Evolutionary conservation across 1,140 invertebrate genomes (phyloP).

Genomic region (Dendrolimus punctatus): DNA sequence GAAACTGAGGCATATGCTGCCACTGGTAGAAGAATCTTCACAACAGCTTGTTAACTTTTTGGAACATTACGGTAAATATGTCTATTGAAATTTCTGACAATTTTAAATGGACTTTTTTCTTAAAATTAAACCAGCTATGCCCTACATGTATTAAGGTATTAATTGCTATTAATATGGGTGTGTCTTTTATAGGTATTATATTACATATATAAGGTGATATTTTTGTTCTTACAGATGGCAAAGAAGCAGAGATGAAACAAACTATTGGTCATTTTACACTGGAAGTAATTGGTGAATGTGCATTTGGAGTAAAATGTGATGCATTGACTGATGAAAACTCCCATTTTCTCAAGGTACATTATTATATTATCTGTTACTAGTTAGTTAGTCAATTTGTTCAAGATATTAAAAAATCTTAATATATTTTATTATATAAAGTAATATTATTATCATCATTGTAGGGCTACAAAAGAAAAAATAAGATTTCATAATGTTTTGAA

Average conservation of each 20-base stretch:
- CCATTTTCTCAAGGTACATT: slow-evolving; percentile 49
- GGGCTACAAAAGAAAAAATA: too few species aligned
- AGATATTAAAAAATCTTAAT: too few species aligned
- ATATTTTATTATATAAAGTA: too few species aligned
- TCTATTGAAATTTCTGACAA: background rate
- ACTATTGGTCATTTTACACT: slow-evolving; percentile 60
- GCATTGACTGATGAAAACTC: slow-evolving; percentile 52
- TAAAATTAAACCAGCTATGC: too few species aligned
- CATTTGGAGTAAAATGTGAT: slow-evolving; percentile 64
- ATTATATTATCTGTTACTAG: too few species aligned
- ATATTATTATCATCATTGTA: too few species aligned
- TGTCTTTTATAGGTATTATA: background rate
- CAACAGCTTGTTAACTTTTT: slow-evolving; percentile 43
- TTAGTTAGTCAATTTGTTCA: too few species aligned
- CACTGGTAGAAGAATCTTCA: slow-evolving; percentile 41
- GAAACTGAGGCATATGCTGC: slow-evolving; percentile 50
- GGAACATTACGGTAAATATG: slow-evolving; percentile 39
- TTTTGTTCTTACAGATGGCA: slow-evolving; percentile 33
- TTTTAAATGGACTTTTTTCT: too few species aligned
- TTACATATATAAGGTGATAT: background rate
- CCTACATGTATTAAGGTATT: background rate
- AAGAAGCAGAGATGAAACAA: slow-evolving; percentile 61
- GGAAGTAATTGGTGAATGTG: slow-evolving; percentile 65
- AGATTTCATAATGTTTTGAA: too few species aligned
- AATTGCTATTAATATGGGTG: background rate